Evolutionary conservation across 1,140 invertebrate genomes (phyloP), one percentile per base, ranked within the genome.

Genomic region (Diplogasteroides magnus): DNA sequence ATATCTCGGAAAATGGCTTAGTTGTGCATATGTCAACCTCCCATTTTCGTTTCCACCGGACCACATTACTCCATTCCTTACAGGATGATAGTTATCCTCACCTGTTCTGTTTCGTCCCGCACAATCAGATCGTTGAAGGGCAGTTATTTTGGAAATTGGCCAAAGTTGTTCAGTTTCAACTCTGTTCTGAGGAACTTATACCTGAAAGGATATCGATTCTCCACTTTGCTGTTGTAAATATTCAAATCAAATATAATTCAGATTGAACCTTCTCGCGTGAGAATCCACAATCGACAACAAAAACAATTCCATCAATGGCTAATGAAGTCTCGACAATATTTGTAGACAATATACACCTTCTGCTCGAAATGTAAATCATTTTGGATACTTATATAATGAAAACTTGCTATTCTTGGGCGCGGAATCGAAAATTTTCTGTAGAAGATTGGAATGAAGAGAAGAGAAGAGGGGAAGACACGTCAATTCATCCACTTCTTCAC

Each of bases 261-360:
- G n/a, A n/a, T n/a, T 15, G 11, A 14, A 72, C 91, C 86, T 97
- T 99, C 84, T 99, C 96, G 84, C 99, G 99, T 0, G 95, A 93
- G 87, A 99, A 99, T 19, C 97, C 97, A 23, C 96, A 95, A 87
- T 99, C 97, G 81, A 99, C 98, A 0, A 99, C 97, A 86, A 97
- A 99, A 3, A 98, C 96, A 23, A 99, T 94, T 69, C 97, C 97
- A 82, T 99, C 97, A 79, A 99, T 99, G 0, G 97, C 99, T 2
- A 99, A 85, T 0, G 95, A 98, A 0, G 97, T 99, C 86, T 99
- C 97, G 0, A 97, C 97, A 77, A 99, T 98, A 83, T 99, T 99
- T 0, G 97, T 99, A 0, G 95, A 97, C 0, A 99, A 93, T 0
- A 99, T 95, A 26, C 95, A 83, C 72, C 83, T 82, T 15, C 80